Base-by-base conservation (phyloP, 2,888 invertebrate species). In the Linhomoeus sp. region DNA sequence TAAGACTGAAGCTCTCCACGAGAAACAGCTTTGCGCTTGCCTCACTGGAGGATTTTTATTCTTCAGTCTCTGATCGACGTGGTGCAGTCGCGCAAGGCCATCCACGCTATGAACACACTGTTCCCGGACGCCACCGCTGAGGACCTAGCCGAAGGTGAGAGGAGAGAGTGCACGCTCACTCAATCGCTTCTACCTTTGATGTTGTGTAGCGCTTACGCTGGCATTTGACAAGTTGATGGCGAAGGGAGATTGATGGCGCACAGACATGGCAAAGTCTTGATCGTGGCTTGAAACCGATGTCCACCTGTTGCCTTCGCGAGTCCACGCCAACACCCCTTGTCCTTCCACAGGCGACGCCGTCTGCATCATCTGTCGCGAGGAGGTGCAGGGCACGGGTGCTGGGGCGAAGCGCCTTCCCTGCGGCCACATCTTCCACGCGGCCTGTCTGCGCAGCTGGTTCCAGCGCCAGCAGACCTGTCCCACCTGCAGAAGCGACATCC, bases 391-490 rank as follows among this genome's bases (percentile, higher is more conserved):
- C 77, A 45, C 23, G 23, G 23, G 12, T 3, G 3, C 22, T 15
- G 3, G 22, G 5, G 81, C 90, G 38, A 97, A 99, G 70, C 94
- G 92, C 65, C 70, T 99, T 53, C 94, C 97, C 0, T 99, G 97
- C 71, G 88, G 88, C 67, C 97, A 99, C 68, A 94, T 99, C 61
- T 97, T 99, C 74, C 97, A 99, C 70, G 84, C 90, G 41, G 81
- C 84, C 46, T 97, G 97, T 68, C 74, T 97, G 47, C 78, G 94
- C 43, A 87, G 90, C 37, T 99, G 97, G 97, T 99, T 99, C 72
- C 97, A 97, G 50, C 77, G 97, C 12, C 97, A 99, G 67, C 97
- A 99, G 71, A 97, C 97, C 3, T 99, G 97, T 65, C 97, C 97
- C 1, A 99, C 97, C 3, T 99, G 97, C 66, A 77, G 92, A 17